Conservation (phyloP, 1,140 invertebrate genomes). For the Pseudobourletiella spinata region DNA sequence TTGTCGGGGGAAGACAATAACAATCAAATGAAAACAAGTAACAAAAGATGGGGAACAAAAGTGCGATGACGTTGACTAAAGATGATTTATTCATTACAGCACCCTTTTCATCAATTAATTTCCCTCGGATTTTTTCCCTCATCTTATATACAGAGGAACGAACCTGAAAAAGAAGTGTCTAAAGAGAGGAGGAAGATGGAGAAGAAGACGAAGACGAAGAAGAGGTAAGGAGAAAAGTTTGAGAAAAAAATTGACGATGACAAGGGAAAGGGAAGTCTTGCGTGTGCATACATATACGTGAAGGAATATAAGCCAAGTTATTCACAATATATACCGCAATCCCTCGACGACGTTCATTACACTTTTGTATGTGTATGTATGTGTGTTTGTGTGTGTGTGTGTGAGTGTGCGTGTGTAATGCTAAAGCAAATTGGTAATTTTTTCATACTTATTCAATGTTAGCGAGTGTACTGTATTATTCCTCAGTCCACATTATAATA, state of each 20-base stretch:
- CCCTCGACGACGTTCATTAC: not conserved
- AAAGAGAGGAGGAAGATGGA: not conserved
- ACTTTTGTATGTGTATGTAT: no score
- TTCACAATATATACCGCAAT: not conserved
- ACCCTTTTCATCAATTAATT: conserved; percentile 35
- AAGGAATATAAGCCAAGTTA: no score
- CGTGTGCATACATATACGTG: no score
- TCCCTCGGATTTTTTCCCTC: conserved; percentile 23
- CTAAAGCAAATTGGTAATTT: no score
- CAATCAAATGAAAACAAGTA: conserved; percentile 32
- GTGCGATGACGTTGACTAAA: conserved; percentile 30
- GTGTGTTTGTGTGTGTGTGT: no score
- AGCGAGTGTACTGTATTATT: no score
- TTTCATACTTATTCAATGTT: no score
- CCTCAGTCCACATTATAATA: no score
- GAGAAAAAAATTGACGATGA: not conserved
- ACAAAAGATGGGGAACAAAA: conserved; percentile 30
- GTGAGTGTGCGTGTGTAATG: no score
- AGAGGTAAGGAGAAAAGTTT: not conserved
- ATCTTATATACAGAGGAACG: not conserved
- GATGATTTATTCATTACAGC: conserved; percentile 34
- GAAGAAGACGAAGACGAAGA: not conserved
- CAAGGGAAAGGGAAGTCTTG: not conserved
- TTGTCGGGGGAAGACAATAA: conserved; percentile 31
- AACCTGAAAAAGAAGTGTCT: no score